Conservation (phyloP, 2,113 vertebrate genomes). For the Forbesichthys agassizii region DNA sequence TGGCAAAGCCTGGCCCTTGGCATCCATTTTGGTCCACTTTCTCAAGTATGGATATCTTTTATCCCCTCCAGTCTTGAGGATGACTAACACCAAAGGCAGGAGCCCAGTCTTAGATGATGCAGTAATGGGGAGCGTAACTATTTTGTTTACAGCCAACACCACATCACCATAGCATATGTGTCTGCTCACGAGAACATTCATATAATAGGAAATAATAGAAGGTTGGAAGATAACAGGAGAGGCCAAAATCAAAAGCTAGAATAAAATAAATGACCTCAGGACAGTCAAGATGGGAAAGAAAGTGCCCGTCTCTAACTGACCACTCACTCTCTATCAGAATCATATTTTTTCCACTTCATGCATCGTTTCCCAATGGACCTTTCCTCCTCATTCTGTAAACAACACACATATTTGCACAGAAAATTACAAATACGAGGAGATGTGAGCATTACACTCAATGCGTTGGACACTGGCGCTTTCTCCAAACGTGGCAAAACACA, state of each 20-base stretch:
- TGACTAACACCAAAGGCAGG: slow-evolving; percentile 27
- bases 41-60: slow-evolving; percentile 59
- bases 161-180: slow-evolving; percentile 30
- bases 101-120: slow-evolving; percentile 46
- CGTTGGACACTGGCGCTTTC: slow-evolving; percentile 66
- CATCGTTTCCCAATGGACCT: slow-evolving; percentile 75
- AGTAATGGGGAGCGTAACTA: slow-evolving; percentile 39
- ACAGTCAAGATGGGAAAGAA: slow-evolving; percentile 69
- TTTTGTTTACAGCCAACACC: slow-evolving; percentile 49
- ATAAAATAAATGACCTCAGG: slow-evolving; percentile 75
- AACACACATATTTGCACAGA: slow-evolving; percentile 79
- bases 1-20: slow-evolving; percentile 41
- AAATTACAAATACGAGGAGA: slow-evolving; percentile 73
- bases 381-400: slow-evolving; percentile 70
- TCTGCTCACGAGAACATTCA: slow-evolving; percentile 52
- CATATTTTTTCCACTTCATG: slow-evolving; percentile 82
- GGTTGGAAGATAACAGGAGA: slow-evolving; percentile 41
- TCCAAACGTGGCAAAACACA: slow-evolving; percentile 68
- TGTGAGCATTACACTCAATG: slow-evolving; percentile 72
- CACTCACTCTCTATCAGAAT: slow-evolving; percentile 78
- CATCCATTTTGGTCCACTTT: slow-evolving; percentile 62
- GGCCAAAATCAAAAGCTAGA: slow-evolving; percentile 49
- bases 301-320: slow-evolving; percentile 77
- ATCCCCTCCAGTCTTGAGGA: slow-evolving; percentile 51
- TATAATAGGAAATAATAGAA: slow-evolving; percentile 59